Base-by-base conservation (phyloP, 2,888 invertebrate species). In the Eulithis prunata region DNA sequence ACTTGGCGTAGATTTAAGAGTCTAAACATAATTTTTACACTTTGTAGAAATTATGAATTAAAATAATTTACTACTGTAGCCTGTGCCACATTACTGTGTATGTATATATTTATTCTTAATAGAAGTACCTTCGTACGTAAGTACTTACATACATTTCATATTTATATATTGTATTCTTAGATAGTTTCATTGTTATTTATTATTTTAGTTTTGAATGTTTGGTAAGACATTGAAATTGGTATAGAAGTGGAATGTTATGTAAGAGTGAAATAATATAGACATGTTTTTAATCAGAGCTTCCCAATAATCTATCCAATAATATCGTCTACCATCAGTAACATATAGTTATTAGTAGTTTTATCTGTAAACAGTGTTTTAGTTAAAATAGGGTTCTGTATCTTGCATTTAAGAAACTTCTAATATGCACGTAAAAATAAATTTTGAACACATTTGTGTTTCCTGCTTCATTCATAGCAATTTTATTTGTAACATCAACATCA, bases 11-110 rank as follows among this genome's bases (percentile, higher is more conserved):
- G 68, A 66, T 62, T 54, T 66, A 66, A 61, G 65, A 68, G 69
- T 70, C 71, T 76, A 74, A 64, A 66, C 64, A 69, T 65, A 66
- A 62, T 68, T 70, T 66, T 63, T 59, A 68, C 47, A 10, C 55
- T 67, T 66, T 57, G 62, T 64, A 53, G 70, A 56, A 62, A 43
- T 41, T 63, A 63, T 69, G 49, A 41, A 57, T 60, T 62, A 53
- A 66, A 58, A 63, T 63, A 59, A 65, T 68, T 70, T 75, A 77
- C 76, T 76, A 82, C 78, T 76, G 84, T 91, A 90, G 90, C 83
- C 85, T 86, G 91, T 92, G 91, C 92, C 92, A 92, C 91, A 86
- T 85, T 79, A 82, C 70, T 81, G 83, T 89, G 85, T 88, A 87
- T 85, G 85, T 88, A 87, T 85, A 84, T 86, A 82, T 78, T 78